Evolutionary conservation across 1,140 invertebrate genomes (phyloP), one percentile per base, ranked within the genome.

Genomic region (Aphelinus certus): DNA sequence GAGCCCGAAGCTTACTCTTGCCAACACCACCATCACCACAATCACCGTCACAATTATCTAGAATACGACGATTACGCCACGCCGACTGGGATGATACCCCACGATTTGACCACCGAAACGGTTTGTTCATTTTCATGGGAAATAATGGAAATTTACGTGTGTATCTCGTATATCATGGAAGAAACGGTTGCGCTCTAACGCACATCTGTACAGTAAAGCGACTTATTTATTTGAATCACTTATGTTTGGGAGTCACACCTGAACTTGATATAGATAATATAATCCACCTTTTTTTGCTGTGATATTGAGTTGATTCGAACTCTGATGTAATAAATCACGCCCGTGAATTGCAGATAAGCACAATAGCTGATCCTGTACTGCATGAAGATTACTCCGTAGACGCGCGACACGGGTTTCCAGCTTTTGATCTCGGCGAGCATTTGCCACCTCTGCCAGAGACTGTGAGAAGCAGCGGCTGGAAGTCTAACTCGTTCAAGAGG

Each of bases 81-180:
- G 81, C 84, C 74, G 26, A 26, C 26, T 26, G 26, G 26, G 26
- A 26, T 26, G 26, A 82, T 89, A 72, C 87, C 89, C 43, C 83
- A 88, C 42, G 87, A 89, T 77, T 80, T 88, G 43, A 89, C 89
- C 45, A 87, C 88, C 68, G 87, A 90, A 79, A 89, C 90, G 84
- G 86, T 87, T 79, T 77, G 48, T 53, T 53, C 48, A 10, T 48
- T 9, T 67, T 1, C 26, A 26, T 26, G 26, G 26, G 26, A 26
- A 26, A 26, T 26, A 26, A 26, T 26, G 26, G 26, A 26, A 26
- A 26, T 26, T 26, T 0, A 26, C 26, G 26, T 26, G 26, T 26
- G 26, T 26, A 26, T 26, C 26, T 26, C 26, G 26, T 26, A 26
- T 26, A 26, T 26, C 26, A 26, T 26, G 26, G 26, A 26, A 26